Base-by-base conservation (phyloP, 2,888 invertebrate genomes). In the Sialis fuliginosa region DNA sequence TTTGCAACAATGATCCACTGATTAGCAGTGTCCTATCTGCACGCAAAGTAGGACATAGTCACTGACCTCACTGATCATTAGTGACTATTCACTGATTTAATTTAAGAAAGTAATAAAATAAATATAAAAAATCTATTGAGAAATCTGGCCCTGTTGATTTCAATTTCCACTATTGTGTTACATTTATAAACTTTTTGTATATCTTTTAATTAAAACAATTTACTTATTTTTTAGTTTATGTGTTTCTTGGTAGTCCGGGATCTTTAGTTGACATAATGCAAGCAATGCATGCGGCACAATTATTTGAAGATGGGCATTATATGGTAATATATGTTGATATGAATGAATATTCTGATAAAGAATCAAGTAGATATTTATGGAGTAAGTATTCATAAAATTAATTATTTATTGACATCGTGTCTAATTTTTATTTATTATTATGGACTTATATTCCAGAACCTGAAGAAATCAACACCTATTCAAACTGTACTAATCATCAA, bases 281-380 rank as follows among this genome's bases (percentile, higher is more conserved):
- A 34, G 81, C 84, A 22, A 90, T 97, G 89, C 87, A 93, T 60
- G 81, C 82, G 33, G 74, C 82, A 39, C 84, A 89, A 53, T 67
- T 95, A 49, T 84, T 95, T 60, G 83, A 85, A 48, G 81, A 87
- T 52, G 93, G 95, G 30, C 89, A 95, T 62, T 96, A 96, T 65
- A 84, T 92, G 74, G 87, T 97, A 50, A 90, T 97, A 60, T 88
- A 86, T 63, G 88, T 93, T 12, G 95, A 95, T 62, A 87, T 83
- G 78, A 81, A 85, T 74, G 82, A 85, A n/a, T 88, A 86, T 63
- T 77, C 82, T 12, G 71, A 73, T 53, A 70, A 71, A 62, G 77
- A 85, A 62, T 80, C 85, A 39, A 69, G 77, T 58, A 82, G 83
- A 64, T 90, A 87, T 71, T 70, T 87, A 58, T 83, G 83, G 72